These are phyloP conservation scores for Branchellion lobata DNA, from an alignment of 2,888 invertebrate species.

Conservation along the genomic window DNA sequence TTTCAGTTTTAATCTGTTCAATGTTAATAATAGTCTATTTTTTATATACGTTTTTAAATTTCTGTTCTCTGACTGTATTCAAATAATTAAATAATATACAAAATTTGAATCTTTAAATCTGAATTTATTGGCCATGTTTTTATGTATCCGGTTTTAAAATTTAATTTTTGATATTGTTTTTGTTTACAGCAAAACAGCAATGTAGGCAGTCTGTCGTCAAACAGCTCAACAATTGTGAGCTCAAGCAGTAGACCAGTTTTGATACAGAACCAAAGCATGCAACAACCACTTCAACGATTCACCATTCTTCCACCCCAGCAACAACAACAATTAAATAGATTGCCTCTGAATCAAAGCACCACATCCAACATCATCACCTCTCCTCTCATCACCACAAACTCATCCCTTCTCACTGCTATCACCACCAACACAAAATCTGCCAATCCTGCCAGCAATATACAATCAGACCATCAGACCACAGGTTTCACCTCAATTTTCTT, in stretches of 20 bases:
- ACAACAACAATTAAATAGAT: slow-evolving; percentile 28
- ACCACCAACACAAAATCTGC: background rate
- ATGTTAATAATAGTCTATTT: too few species aligned
- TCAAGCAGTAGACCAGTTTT: slow-evolving; percentile 1
- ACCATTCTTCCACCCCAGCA: background rate
- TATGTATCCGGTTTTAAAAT: background rate
- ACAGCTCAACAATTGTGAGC: background rate
- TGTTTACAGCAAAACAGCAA: slow-evolving; percentile 6
- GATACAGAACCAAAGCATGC: background rate
- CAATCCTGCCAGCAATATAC: background rate
- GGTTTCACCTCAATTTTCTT: too few species aligned
- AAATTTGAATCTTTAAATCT: too few species aligned
- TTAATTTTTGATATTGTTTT: background rate
- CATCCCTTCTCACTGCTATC: background rate
- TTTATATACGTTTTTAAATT: too few species aligned
- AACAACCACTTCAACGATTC: background rate
- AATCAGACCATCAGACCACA: background rate
- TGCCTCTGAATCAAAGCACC: background rate
- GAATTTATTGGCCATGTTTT: background rate
- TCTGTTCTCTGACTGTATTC: too few species aligned
- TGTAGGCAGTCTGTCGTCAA: background rate
- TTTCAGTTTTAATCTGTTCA: background rate
- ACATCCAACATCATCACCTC: background rate
- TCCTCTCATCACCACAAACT: background rate
- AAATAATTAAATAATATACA: too few species aligned